These are phyloP conservation scores for Crocallis elinguaria DNA, from an alignment of 2,888 invertebrate genomes.

Conservation along the genomic window DNA sequence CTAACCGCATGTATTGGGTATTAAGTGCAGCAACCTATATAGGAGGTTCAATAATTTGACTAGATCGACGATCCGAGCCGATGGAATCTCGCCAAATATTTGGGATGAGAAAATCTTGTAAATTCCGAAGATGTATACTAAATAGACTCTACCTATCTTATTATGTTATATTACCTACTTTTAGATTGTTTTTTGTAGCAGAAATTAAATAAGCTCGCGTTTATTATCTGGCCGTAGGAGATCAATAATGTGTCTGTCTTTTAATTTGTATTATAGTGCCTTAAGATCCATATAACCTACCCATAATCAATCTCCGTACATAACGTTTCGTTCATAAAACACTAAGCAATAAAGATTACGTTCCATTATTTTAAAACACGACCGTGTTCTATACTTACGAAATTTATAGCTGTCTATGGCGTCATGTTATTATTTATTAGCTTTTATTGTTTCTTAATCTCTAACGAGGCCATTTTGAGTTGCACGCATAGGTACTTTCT, in stretches of 20 bases:
- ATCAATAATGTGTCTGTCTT: too few species aligned
- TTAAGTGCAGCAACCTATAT: conserved; percentile 53
- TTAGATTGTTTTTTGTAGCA: too few species aligned
- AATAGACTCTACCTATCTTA: too few species aligned
- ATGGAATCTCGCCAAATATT: conserved; percentile 58
- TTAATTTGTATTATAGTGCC: too few species aligned
- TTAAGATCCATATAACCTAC: too few species aligned
- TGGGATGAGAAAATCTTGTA: conserved; percentile 26
- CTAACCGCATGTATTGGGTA: conserved; percentile 20
- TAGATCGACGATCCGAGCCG: conserved; percentile 40
- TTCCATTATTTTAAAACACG: conserved; percentile 40
- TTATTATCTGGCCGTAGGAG: too few species aligned
- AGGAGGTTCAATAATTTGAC: conserved; percentile 42
- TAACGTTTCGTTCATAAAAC: neutral
- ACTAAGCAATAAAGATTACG: conserved; percentile 36
- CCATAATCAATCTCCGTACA: too few species aligned
- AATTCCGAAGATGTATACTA: neutral
- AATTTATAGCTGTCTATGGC: conserved; percentile 29
- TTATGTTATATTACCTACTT: too few species aligned
- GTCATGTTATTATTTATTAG: conserved; percentile 29
- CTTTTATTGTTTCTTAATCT: conserved; percentile 29
- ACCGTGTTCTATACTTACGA: conserved; percentile 19
- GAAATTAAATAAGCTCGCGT: too few species aligned
- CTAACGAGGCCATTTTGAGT: conserved; percentile 17
- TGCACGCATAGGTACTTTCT: conserved; percentile 26